Evolutionary conservation across 2,888 invertebrate genomes (phyloP).

Genomic region (Hypolimnas misippus): DNA sequence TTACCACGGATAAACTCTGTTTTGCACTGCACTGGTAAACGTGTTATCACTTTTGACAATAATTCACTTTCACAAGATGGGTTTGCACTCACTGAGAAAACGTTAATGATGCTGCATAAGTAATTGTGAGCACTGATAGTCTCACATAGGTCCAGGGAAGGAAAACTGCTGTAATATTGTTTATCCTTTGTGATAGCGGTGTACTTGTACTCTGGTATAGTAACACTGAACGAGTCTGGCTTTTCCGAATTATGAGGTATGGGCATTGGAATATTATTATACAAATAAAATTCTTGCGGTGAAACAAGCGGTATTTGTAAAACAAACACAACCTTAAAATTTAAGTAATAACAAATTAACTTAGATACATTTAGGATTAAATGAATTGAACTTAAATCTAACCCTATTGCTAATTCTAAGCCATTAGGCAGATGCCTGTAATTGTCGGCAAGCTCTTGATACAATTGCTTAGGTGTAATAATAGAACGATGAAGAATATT

Average conservation of each 20-base stretch:
- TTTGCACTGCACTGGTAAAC: conserved; percentile 24
- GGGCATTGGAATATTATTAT: conserved; percentile 14
- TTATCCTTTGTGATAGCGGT: conserved; percentile 21
- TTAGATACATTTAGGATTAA: too few species aligned
- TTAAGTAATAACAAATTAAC: conserved; percentile 35
- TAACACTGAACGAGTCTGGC: conserved; percentile 16
- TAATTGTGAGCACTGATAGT: not conserved
- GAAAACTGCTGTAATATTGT: not conserved
- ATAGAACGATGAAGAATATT: conserved; percentile 43
- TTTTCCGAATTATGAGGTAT: conserved; percentile 18
- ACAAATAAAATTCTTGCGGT: not conserved
- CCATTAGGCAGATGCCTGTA: conserved; percentile 22
- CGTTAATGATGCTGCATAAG: not conserved
- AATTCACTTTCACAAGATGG: conserved; percentile 41
- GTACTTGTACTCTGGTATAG: conserved; percentile 17
- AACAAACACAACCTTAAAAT: conserved; percentile 40
- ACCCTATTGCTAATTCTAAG: conserved; percentile 25
- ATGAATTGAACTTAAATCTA: conserved; percentile 20
- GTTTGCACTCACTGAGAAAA: conserved; percentile 19
- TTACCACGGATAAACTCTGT: conserved; percentile 28
- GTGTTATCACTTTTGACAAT: conserved; percentile 32
- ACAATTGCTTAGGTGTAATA: conserved; percentile 37
- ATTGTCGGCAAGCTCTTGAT: conserved; percentile 33
- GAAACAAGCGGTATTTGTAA: conserved; percentile 22
- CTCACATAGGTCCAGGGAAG: not conserved